These are phyloP conservation scores for Platycercus adscitus DNA, from an alignment of 2,113 vertebrate species.

Conservation along the genomic window DNA sequence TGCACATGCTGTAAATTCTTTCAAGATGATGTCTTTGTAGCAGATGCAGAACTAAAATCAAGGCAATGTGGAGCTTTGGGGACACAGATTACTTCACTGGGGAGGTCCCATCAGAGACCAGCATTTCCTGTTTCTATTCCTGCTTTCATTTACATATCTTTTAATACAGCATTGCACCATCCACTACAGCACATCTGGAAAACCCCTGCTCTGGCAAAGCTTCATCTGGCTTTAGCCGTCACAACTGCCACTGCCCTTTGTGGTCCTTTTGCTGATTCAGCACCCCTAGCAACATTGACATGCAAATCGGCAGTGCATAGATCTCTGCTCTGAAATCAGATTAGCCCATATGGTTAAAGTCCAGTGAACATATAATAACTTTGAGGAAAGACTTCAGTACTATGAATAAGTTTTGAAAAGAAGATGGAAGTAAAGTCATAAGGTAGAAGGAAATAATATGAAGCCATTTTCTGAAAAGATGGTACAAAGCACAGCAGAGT, in stretches of 20 bases:
- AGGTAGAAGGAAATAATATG: background rate
- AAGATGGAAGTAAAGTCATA: background rate
- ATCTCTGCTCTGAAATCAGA: background rate
- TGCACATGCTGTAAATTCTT: rapidly evolving
- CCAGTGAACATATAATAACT: background rate
- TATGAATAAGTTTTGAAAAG: background rate
- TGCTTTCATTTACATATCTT: background rate
- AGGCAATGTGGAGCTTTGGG: background rate
- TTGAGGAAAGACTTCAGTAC: background rate
- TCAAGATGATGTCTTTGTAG: rapidly evolving
- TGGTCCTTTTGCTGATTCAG: background rate
- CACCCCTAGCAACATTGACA: background rate
- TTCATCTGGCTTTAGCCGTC: background rate
- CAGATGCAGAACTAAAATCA: background rate
- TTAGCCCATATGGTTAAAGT: background rate
- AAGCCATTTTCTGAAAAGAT: background rate
- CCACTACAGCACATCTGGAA: background rate
- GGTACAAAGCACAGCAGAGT: background rate
- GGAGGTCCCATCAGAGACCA: background rate
- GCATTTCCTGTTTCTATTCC: background rate
- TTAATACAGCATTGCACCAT: background rate
- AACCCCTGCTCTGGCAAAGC: background rate
- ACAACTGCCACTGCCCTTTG: background rate
- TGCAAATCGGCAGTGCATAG: background rate
- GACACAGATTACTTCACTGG: too few species aligned